Evolutionary conservation across 2,888 invertebrate genomes (phyloP).

Genomic region (Azorinus chamasolen): DNA sequence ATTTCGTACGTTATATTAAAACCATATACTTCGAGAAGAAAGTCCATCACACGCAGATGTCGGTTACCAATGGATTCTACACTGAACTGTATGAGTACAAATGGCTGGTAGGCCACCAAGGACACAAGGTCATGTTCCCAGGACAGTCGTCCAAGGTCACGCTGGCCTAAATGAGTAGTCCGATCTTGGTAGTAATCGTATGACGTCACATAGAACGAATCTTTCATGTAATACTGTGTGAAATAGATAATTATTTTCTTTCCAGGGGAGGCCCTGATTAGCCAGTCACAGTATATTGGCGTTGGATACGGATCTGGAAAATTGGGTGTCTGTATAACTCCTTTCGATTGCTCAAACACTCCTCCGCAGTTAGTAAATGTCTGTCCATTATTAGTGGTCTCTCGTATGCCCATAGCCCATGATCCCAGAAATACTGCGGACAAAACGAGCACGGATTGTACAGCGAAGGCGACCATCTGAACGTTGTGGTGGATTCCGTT

Average conservation of each 20-base stretch:
- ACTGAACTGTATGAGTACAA: conserved; percentile 92
- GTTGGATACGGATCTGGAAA: conserved; percentile 94
- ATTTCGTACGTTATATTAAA: conserved; percentile 97
- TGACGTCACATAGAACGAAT: conserved; percentile 76
- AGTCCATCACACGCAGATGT: conserved; percentile 93
- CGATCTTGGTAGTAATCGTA: conserved; percentile 80
- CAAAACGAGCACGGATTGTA: no score
- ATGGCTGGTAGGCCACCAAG: conserved; percentile 89
- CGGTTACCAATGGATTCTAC: conserved; percentile 88
- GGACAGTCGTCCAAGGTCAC: conserved; percentile 76
- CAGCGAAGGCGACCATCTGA: no score
- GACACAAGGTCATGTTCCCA: conserved; percentile 77
- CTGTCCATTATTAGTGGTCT: conserved; percentile 2
- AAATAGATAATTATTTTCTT: conserved; percentile 93
- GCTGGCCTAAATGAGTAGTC: conserved; percentile 66
- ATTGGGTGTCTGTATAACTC: conserved; percentile 91
- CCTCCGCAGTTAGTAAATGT: conserved; percentile 74
- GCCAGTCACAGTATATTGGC: conserved; percentile 95
- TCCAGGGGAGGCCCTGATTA: conserved; percentile 90
- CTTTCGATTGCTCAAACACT: conserved; percentile 64
- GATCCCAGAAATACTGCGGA: no score
- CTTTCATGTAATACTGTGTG: conserved; percentile 93
- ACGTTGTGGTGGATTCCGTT: no score
- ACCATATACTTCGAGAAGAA: conserved; percentile 94
- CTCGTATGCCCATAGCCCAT: no score